These are phyloP conservation scores for Tachina fera DNA, from an alignment of 2,888 invertebrate genomes.

Conservation along the genomic window DNA sequence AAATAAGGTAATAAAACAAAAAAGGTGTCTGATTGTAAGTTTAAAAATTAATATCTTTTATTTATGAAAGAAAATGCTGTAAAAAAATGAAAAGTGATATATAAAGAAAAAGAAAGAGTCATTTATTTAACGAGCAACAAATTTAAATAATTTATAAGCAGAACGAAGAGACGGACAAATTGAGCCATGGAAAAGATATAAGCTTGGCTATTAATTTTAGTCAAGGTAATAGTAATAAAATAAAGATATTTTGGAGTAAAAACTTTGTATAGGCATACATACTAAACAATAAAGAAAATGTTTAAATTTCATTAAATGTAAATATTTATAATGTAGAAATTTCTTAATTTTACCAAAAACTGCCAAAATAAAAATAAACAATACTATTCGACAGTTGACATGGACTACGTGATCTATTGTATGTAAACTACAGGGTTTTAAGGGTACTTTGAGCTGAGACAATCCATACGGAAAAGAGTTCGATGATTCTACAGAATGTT, in stretches of 20 bases:
- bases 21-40: neutral
- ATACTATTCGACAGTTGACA: no score
- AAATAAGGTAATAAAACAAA: constrained; percentile 9
- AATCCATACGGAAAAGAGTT: no score
- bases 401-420: no score
- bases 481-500: no score
- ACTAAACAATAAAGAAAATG: no score
- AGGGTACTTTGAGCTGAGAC: no score
- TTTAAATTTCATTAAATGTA: neutral
- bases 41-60: neutral
- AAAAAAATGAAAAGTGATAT: constrained; percentile 31
- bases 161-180: constrained; percentile 3
- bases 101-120: constrained; percentile 1
- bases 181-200: constrained; percentile 15
- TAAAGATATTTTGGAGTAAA: neutral
- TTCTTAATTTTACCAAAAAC: no score
- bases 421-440: no score
- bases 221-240: constrained; percentile 33
- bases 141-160: constrained; percentile 53
- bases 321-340: neutral
- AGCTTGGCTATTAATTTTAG: neutral
- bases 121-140: constrained; percentile 55
- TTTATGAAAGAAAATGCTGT: neutral
- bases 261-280: neutral
- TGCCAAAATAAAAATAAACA: no score